Conservation (phyloP, 1,140 invertebrate species). For the Lineus longissimus region DNA sequence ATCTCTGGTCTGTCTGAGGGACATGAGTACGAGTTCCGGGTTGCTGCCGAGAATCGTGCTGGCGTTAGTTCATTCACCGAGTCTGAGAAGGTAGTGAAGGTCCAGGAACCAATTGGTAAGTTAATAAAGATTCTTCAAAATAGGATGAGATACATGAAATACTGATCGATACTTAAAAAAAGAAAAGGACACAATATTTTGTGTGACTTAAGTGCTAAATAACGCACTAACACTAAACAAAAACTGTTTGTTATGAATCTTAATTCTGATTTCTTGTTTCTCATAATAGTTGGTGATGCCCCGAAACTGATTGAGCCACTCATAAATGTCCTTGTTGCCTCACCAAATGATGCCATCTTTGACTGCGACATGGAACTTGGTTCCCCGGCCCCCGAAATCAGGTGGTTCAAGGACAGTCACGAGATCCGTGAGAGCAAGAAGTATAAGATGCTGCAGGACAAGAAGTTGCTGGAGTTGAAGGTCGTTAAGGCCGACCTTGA, state of each 20-base stretch:
- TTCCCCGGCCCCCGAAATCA: slow-evolving; percentile 34
- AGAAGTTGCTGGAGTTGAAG: slow-evolving; percentile 8
- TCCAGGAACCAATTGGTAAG: slow-evolving; percentile 79
- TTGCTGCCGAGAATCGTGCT: slow-evolving; percentile 94
- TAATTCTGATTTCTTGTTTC: not conserved
- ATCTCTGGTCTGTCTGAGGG: slow-evolving; percentile 78
- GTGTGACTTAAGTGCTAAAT: not conserved
- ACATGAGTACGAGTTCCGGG: slow-evolving; percentile 88
- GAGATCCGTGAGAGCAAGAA: not conserved
- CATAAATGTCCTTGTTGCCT: slow-evolving; percentile 30
- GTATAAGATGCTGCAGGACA: not conserved
- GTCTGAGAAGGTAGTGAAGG: slow-evolving; percentile 71
- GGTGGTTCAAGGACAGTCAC: slow-evolving; percentile 44
- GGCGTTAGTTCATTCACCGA: slow-evolving; percentile 93
- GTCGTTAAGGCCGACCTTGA: slow-evolving; percentile 43
- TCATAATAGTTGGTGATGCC: slow-evolving; percentile 37
- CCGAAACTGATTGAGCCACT: slow-evolving; percentile 38
- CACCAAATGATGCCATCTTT: slow-evolving; percentile 33
- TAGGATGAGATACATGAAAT: slow-evolving; percentile 83
- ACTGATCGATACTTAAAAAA: slow-evolving; percentile 90
- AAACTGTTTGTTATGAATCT: not conserved
- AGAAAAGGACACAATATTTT: slow-evolving; percentile 61
- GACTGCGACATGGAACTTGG: slow-evolving; percentile 40
- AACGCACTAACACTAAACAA: not conserved
- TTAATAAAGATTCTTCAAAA: slow-evolving; percentile 86